Percentiles rank a stretch among this genome's conserved stretches.
These are phyloP conservation scores for Charadrius vociferus DNA, from an alignment of 2,113 vertebrate genomes.

Conservation along the genomic window DNA sequence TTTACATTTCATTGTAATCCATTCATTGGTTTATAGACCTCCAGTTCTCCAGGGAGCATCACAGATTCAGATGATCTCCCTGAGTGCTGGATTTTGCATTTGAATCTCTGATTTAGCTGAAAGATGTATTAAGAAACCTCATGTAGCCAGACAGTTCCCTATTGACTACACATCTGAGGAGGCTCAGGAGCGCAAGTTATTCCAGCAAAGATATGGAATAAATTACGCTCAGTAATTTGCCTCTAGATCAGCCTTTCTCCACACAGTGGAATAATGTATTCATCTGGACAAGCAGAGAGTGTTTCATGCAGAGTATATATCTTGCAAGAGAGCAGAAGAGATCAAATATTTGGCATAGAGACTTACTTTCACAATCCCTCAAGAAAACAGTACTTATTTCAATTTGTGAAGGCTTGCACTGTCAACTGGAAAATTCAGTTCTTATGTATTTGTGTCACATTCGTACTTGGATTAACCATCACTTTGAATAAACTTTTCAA, in stretches of 20 bases:
- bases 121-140: constrained; percentile 52
- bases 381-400: constrained; percentile 23
- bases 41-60: constrained; percentile 41
- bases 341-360: constrained; percentile 50
- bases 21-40: constrained; percentile 64
- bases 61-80: constrained; percentile 52
- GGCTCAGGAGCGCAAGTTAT: constrained; percentile 46
- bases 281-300: constrained; percentile 34
- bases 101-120: constrained; percentile 70
- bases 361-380: constrained; percentile 25
- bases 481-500: constrained; percentile 1
- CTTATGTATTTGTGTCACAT: neutral
- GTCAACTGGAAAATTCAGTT: neutral
- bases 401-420: neutral
- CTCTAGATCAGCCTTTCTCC: constrained; percentile 53
- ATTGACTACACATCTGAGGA: constrained; percentile 49
- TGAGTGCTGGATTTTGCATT: constrained; percentile 47
- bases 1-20: constrained; percentile 55
- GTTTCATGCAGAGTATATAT: constrained; percentile 24
- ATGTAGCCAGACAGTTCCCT: constrained; percentile 57
- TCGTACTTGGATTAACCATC: neutral
- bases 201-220: constrained; percentile 51
- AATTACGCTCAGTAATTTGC: constrained; percentile 44
- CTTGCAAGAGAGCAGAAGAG: constrained; percentile 27
- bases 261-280: constrained; percentile 51